Conservation (phyloP, 2,888 invertebrate species). For the Coecobrya sp. region DNA sequence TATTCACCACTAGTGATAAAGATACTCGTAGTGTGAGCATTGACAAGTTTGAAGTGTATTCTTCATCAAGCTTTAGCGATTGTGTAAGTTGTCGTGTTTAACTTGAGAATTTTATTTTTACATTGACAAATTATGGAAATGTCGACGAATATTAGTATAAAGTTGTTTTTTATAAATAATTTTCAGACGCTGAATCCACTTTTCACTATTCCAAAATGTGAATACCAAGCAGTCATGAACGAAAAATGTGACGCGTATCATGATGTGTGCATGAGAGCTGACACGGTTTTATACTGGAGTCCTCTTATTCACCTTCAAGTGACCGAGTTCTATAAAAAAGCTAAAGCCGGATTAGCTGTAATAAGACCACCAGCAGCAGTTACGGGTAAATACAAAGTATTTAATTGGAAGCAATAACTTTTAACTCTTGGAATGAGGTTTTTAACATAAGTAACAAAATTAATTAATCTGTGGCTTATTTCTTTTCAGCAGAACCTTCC, state of each 20-base stretch:
- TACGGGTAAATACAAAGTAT: background rate
- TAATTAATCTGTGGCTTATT: background rate
- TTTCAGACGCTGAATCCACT: slow-evolving; percentile 85
- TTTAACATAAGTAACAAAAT: background rate
- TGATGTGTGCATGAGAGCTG: slow-evolving; percentile 82
- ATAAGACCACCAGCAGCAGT: slow-evolving; percentile 6
- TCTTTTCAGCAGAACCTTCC: background rate
- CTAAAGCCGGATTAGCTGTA: slow-evolving; percentile 60
- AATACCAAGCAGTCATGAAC: slow-evolving; percentile 79
- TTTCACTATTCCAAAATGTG: slow-evolving; percentile 85
- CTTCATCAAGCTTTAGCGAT: slow-evolving; percentile 86
- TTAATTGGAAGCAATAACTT: too few species aligned
- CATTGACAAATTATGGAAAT: background rate
- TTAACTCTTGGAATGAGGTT: background rate
- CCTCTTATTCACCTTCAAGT: slow-evolving; percentile 85
- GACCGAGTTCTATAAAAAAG: slow-evolving; percentile 82
- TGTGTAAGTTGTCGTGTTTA: slow-evolving; percentile 85
- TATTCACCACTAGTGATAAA: slow-evolving; percentile 84
- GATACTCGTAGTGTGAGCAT: slow-evolving; percentile 80
- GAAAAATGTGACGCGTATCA: slow-evolving; percentile 75
- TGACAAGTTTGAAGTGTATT: slow-evolving; percentile 86
- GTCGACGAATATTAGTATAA: too few species aligned
- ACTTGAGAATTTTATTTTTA: slow-evolving; percentile 3
- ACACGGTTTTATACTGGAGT: slow-evolving; percentile 86
- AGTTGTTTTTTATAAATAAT: too few species aligned